phyloP scores from a whole-genome alignment of 2,888 invertebrate genomes.

The Parascotia fuliginaria region DNA sequence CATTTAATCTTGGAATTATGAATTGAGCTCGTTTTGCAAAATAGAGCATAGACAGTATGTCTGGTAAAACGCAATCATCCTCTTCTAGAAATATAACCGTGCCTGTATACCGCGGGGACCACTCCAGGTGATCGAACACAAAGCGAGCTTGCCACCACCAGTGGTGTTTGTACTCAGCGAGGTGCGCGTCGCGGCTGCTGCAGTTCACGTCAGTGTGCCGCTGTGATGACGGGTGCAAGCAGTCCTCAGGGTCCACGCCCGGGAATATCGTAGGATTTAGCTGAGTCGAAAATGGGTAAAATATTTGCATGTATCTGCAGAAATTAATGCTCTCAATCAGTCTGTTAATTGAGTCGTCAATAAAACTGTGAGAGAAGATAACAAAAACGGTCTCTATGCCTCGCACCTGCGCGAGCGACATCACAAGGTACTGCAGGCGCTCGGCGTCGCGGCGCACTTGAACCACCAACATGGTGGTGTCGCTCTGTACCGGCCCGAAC shows the following conservation, averaged over 20 bases:
- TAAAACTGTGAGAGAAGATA: slow-evolving; percentile 63
- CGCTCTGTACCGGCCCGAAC: slow-evolving; percentile 32
- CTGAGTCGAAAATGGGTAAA: slow-evolving; percentile 60
- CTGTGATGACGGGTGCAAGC: slow-evolving; percentile 9
- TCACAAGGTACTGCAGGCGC: slow-evolving; percentile 52
- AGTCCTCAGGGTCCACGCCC: slow-evolving; percentile 47
- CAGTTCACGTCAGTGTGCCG: slow-evolving; percentile 17
- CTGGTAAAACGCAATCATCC: slow-evolving; percentile 56
- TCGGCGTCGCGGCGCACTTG: slow-evolving; percentile 45
- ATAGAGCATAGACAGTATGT: slow-evolving; percentile 53
- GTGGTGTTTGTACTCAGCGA: slow-evolving; percentile 58
- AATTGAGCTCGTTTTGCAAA: slow-evolving; percentile 38
- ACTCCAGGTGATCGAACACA: slow-evolving; percentile 48
- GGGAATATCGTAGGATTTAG: slow-evolving; percentile 53
- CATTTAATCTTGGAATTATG: slow-evolving; percentile 41
- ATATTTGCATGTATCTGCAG: slow-evolving; percentile 64
- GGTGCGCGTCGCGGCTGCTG: slow-evolving; percentile 44
- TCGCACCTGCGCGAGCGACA: slow-evolving; percentile 52
- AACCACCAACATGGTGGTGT: slow-evolving; percentile 48
- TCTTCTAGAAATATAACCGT: slow-evolving; percentile 59
- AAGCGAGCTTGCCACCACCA: slow-evolving; percentile 68
- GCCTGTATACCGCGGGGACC: slow-evolving; percentile 38
- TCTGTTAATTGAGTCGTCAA: slow-evolving; percentile 46
- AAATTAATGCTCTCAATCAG: slow-evolving; percentile 53
- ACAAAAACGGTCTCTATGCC: slow-evolving; percentile 48